Evolutionary conservation across 2,888 invertebrate genomes (phyloP).

Genomic region (Gortyna flavago): DNA sequence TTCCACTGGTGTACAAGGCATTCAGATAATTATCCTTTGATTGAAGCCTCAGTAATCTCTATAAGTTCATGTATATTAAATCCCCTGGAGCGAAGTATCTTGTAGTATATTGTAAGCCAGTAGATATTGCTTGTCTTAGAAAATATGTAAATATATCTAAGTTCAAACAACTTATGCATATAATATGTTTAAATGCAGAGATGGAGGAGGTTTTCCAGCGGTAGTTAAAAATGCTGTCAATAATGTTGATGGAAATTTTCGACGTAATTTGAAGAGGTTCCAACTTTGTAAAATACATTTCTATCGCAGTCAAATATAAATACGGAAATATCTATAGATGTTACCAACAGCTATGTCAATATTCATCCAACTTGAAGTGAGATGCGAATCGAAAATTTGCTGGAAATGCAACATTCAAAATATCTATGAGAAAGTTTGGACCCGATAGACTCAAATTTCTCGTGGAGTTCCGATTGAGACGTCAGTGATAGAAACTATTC

Average conservation of each 20-base stretch:
- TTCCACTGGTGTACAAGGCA: background rate
- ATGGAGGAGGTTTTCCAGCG: background rate
- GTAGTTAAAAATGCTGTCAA: background rate
- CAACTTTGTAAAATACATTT: background rate
- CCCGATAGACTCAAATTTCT: constrained; percentile 66
- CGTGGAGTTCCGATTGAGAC: constrained; percentile 64
- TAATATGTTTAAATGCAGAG: background rate
- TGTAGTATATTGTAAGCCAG: background rate
- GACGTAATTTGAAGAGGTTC: background rate
- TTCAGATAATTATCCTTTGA: constrained; percentile 33
- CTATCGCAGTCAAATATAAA: constrained; percentile 8
- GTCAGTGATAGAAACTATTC: constrained; percentile 60
- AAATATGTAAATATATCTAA: no score
- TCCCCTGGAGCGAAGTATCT: background rate
- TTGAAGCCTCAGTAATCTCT: constrained; percentile 17
- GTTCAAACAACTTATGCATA: background rate
- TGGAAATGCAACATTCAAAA: constrained; percentile 62
- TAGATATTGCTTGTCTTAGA: background rate
- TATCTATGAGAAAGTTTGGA: constrained; percentile 64
- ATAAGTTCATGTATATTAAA: constrained; percentile 1
- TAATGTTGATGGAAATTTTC: background rate
- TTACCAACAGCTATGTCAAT: constrained; percentile 46
- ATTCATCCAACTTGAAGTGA: constrained; percentile 48
- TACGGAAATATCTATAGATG: constrained; percentile 8
- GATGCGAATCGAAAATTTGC: constrained; percentile 57